These are phyloP conservation scores for Ambastaia sidthimunki DNA, from an alignment of 2,797 vertebrate genomes.

Conservation along the genomic window DNA sequence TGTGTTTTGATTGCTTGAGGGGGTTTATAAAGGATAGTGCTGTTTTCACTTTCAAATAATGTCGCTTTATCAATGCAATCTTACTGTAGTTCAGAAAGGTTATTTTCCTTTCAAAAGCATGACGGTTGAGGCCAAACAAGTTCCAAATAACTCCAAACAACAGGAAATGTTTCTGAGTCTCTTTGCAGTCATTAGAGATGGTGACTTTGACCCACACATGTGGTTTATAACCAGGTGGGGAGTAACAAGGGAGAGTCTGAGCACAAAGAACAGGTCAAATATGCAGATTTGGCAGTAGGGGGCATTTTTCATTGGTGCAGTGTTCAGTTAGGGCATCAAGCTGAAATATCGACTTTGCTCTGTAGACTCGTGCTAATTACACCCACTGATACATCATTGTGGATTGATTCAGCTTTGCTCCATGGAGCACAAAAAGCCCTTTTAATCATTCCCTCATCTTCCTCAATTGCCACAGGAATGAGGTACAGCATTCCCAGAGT, in stretches of 20 bases:
- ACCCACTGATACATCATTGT: constrained; percentile 57
- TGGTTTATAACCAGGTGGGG: constrained; percentile 18
- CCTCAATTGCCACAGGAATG: constrained; percentile 41
- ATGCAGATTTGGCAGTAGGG: constrained; percentile 40
- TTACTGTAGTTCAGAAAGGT: neutral
- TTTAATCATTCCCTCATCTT: constrained; percentile 61
- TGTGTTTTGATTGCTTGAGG: constrained; percentile 10
- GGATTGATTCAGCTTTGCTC: constrained; percentile 60
- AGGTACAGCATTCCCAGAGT: constrained; percentile 36
- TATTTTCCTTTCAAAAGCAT: neutral
- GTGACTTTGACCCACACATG: neutral
- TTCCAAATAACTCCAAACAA: neutral
- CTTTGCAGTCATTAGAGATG: neutral
- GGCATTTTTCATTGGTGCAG: constrained; percentile 31
- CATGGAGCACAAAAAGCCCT: constrained; percentile 53
- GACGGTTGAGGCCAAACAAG: neutral
- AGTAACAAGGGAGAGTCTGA: neutral
- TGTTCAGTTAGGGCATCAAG: constrained; percentile 45
- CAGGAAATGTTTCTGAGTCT: neutral
- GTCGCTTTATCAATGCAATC: neutral
- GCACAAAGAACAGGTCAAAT: constrained; percentile 36
- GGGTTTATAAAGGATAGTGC: neutral
- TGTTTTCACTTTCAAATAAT: neutral
- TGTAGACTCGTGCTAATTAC: constrained; percentile 61
- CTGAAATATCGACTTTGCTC: constrained; percentile 58